Conservation (phyloP, 2,113 vertebrate genomes). For the Ophiodon elongatus region DNA sequence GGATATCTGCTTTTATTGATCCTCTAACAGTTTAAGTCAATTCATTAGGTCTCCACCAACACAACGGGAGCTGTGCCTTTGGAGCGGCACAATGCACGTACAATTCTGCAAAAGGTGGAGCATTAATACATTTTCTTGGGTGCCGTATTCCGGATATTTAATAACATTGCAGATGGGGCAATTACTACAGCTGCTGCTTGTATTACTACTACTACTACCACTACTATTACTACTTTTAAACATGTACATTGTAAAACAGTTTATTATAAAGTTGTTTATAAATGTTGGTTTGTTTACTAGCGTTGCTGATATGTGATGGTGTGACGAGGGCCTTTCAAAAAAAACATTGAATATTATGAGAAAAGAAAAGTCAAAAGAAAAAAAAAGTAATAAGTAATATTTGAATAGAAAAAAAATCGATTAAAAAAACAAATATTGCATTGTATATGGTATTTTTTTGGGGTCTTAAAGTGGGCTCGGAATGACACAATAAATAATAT, state of each 20-base stretch:
- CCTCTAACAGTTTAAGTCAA: not conserved
- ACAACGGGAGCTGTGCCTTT: not conserved
- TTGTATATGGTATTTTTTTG: too few relatives aligned
- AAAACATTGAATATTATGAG: not conserved
- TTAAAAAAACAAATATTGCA: too few relatives aligned
- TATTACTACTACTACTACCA: not conserved
- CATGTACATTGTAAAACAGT: not conserved
- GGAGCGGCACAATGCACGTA: not conserved
- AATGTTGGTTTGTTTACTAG: not conserved
- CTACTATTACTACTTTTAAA: not conserved
- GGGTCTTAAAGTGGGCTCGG: not conserved
- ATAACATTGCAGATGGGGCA: not conserved
- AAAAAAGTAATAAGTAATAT: too few relatives aligned
- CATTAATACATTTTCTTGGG: not conserved
- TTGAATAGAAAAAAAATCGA: not conserved
- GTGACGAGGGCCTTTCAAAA: too few relatives aligned
- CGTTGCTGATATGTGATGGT: not conserved
- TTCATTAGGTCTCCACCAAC: not conserved
- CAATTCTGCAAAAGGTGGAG: not conserved
- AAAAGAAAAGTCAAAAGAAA: not conserved
- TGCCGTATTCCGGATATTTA: not conserved
- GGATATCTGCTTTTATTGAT: not conserved
- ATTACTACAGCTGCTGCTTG: not conserved
- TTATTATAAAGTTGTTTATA: not conserved
- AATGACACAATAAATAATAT: not conserved